These are phyloP conservation scores for Sisyra terminalis DNA, from an alignment of 2,888 invertebrate genomes.

Conservation along the genomic window DNA sequence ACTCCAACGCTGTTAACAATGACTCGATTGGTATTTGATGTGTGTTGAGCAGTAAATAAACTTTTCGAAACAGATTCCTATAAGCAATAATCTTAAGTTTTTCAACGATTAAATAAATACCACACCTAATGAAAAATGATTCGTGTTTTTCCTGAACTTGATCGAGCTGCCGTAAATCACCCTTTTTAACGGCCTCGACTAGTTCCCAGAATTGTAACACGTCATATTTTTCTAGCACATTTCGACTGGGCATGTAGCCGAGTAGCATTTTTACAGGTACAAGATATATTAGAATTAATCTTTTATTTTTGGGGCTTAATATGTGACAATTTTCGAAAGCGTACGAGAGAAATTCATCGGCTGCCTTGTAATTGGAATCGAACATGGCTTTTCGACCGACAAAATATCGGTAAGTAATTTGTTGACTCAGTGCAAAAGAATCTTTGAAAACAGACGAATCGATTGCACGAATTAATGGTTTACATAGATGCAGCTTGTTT, in stretches of 20 bases:
- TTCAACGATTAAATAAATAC: slow-evolving; percentile 95
- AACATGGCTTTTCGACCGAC: slow-evolving; percentile 97
- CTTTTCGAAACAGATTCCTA: slow-evolving; percentile 90
- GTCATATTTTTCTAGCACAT: slow-evolving; percentile 74
- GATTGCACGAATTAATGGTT: slow-evolving; percentile 90
- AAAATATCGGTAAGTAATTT: slow-evolving; percentile 93
- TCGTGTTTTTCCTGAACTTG: slow-evolving; percentile 74
- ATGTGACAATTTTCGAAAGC: slow-evolving; percentile 85
- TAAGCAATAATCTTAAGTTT: slow-evolving; percentile 91
- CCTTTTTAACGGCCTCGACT: slow-evolving; percentile 74
- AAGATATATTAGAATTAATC: slow-evolving; percentile 83
- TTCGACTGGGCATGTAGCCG: slow-evolving; percentile 81
- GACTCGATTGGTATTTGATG: slow-evolving; percentile 81
- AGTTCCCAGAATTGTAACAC: slow-evolving; percentile 82
- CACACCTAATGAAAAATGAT: slow-evolving; percentile 84
- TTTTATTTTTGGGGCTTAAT: slow-evolving; percentile 68
- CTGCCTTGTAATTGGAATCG: slow-evolving; percentile 87
- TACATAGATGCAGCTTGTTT: slow-evolving; percentile 74
- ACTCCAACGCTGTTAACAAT: slow-evolving; percentile 66
- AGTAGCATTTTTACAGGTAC: slow-evolving; percentile 95
- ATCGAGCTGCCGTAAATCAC: slow-evolving; percentile 72
- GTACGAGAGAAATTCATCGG: slow-evolving; percentile 82
- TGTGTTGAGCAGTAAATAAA: slow-evolving; percentile 54
- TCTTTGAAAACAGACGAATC: slow-evolving; percentile 85
- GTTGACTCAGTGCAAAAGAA: slow-evolving; percentile 77